Evolutionary conservation across 92 coral and sea anemone genomes (phyloP).

Genomic region (Metridium senile): DNA sequence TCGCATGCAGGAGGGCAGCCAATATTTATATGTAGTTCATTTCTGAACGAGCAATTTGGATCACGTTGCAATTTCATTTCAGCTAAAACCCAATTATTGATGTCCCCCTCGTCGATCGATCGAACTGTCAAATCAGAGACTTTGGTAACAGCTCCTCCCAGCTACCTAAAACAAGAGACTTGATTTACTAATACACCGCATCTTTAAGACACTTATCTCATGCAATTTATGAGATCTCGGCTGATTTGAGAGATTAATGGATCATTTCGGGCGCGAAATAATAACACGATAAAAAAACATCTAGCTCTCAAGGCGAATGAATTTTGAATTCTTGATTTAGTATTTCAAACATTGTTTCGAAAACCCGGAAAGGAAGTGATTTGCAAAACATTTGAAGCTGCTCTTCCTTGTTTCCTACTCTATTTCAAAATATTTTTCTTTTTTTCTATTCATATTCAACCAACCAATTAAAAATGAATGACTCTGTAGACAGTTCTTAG

Average conservation of each 20-base stretch:
- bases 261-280: neutral
- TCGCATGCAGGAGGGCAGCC: slow-evolving; percentile 4
- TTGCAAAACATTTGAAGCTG: neutral
- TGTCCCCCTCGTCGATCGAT: neutral
- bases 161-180: neutral
- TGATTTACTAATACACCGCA: slow-evolving; percentile 10
- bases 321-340: neutral
- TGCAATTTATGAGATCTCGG: neutral
- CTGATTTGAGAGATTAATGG: slow-evolving; percentile 2
- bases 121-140: neutral
- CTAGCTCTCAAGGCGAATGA: neutral
- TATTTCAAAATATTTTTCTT: neutral
- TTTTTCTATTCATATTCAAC: neutral
- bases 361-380: slow-evolving; percentile 6
- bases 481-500: neutral
- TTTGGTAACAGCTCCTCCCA: neutral
- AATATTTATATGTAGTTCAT: neutral
- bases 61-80: slow-evolving; percentile 11
- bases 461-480: neutral
- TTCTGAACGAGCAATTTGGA: neutral
- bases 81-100: neutral
- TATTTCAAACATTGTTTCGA: neutral
- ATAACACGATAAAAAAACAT: neutral
- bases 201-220: slow-evolving; percentile 13
- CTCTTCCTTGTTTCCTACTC: neutral